Percentiles rank a stretch among this genome's conserved stretches.
phyloP scores from a whole-genome alignment of 2,113 vertebrate species.

The Spilogale gracilis region DNA sequence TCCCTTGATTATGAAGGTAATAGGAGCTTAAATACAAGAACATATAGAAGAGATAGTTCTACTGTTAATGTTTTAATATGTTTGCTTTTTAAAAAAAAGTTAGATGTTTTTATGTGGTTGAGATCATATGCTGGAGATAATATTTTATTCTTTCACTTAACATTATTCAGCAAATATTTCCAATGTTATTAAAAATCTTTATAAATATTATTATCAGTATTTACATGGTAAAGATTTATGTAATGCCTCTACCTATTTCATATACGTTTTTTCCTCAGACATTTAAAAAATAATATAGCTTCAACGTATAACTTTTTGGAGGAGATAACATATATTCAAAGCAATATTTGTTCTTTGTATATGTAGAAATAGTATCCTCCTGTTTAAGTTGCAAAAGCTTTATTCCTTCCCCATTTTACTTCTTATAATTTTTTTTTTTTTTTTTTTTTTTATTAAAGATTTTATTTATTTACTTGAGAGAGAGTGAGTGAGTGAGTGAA shows the following conservation, averaged over 20 bases:
- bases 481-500: no score
- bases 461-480: no score
- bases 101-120: background rate
- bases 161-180: background rate
- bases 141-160: slow-evolving; percentile 5
- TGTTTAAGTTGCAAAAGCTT: background rate
- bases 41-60: background rate
- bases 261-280: background rate
- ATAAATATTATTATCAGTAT: background rate
- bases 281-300: background rate
- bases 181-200: background rate
- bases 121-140: background rate
- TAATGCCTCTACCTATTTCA: background rate
- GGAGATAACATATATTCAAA: background rate
- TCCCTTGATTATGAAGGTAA: background rate
- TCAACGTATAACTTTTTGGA: background rate
- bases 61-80: background rate
- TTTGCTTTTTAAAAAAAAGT: background rate
- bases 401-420: background rate
- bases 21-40: background rate
- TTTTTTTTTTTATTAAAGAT: no score
- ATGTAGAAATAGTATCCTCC: slow-evolving; percentile 2
- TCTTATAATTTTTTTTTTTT: background rate
- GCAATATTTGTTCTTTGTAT: background rate
- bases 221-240: background rate